phyloP scores from a whole-genome alignment of 1,140 invertebrate species.

The Bombus waltoni region DNA sequence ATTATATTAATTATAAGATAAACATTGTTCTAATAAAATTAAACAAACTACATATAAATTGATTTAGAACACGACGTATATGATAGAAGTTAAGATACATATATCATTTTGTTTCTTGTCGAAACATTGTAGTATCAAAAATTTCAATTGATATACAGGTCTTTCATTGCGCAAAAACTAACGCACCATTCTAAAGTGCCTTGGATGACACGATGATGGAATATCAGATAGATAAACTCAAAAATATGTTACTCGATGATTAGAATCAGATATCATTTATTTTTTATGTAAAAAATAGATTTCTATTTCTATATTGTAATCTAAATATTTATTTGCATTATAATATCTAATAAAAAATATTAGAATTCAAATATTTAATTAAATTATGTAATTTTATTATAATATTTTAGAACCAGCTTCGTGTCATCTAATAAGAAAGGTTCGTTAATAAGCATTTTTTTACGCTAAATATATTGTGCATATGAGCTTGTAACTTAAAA shows the following conservation, averaged over 20 bases:
- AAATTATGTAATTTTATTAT: background rate
- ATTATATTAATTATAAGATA: conserved; percentile 44
- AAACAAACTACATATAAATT: background rate
- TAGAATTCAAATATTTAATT: background rate
- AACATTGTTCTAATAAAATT: conserved; percentile 15
- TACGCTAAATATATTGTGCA: conserved; percentile 33
- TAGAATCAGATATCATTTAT: background rate
- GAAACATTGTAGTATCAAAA: conserved; percentile 14
- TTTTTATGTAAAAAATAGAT: background rate
- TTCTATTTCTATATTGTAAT: background rate
- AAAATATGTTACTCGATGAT: background rate
- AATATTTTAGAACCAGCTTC: conserved; percentile 45
- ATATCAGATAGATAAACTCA: background rate
- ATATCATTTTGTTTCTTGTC: conserved; percentile 20
- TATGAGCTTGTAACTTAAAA: conserved; percentile 60
- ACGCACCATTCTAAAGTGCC: conserved; percentile 60
- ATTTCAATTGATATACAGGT: conserved; percentile 8
- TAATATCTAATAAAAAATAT: background rate
- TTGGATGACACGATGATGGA: conserved; percentile 68
- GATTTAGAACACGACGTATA: background rate
- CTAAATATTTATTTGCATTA: background rate
- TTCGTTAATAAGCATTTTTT: conserved; percentile 54
- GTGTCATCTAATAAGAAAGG: conserved; percentile 64
- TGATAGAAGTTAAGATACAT: background rate
- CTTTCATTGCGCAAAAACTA: conserved; percentile 61